These are phyloP conservation scores for Acrobasis repandana DNA, from an alignment of 2,888 invertebrate genomes.

Conservation along the genomic window DNA sequence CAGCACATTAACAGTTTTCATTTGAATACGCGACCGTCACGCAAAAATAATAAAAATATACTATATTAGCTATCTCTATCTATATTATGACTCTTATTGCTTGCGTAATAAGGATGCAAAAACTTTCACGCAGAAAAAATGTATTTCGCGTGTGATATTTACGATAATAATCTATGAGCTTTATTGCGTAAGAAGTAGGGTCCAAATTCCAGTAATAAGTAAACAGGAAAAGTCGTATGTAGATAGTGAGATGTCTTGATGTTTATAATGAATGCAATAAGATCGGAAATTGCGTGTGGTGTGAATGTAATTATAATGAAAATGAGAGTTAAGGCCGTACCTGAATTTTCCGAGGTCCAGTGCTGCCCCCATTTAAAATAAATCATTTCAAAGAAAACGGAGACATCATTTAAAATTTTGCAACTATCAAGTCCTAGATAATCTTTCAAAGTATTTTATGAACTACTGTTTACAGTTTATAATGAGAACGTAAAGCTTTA, in stretches of 20 bases:
- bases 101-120: not conserved
- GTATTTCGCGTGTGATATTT: slow-evolving; percentile 7
- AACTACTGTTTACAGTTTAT: no score
- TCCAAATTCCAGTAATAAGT: not conserved
- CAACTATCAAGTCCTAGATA: no score
- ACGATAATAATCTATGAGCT: not conserved
- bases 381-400: no score
- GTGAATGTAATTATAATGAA: slow-evolving; percentile 14
- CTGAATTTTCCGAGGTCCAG: no score
- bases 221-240: slow-evolving; percentile 5
- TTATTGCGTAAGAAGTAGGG: slow-evolving; percentile 3
- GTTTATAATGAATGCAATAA: slow-evolving; percentile 1
- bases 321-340: slow-evolving; percentile 18
- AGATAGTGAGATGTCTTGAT: not conserved
- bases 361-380: no score
- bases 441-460: no score
- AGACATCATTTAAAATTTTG: no score
- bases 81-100: not conserved
- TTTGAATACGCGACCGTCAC: slow-evolving; percentile 10
- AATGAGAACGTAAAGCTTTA: no score
- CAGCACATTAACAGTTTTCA: not conserved
- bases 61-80: slow-evolving; percentile 2
- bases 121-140: slow-evolving; percentile 15
- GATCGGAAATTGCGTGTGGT: not conserved
- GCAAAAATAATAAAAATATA: slow-evolving; percentile 14